Percentiles rank a stretch among this genome's conserved stretches.
Evolutionary conservation across 2,113 vertebrate genomes (phyloP).

Genomic region (Pogona vitticeps): DNA sequence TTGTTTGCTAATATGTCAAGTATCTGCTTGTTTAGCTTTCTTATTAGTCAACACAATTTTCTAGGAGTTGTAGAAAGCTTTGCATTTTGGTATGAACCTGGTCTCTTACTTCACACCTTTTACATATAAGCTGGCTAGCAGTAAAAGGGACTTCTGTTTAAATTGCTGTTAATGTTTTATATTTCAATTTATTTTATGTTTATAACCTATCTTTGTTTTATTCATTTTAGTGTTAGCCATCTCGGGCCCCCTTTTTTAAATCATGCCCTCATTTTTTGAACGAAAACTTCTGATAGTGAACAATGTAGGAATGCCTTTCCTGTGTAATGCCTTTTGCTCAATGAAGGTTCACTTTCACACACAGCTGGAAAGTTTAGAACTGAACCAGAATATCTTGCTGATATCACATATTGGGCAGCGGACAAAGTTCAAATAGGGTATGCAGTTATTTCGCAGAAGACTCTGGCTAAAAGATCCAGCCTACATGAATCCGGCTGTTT

Average conservation of each 20-base stretch:
- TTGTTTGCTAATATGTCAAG: background rate
- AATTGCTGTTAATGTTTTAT: background rate
- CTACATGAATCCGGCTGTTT: background rate
- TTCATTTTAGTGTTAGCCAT: background rate
- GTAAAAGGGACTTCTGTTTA: background rate
- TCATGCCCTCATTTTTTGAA: background rate
- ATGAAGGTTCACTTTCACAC: background rate
- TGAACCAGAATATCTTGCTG: background rate
- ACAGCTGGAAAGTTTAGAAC: background rate
- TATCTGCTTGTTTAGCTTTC: background rate
- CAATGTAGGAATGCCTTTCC: background rate
- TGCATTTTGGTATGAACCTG: too few species aligned
- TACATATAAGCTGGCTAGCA: background rate
- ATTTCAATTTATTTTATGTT: background rate
- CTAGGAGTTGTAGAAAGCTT: background rate
- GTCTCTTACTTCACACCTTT: too few species aligned
- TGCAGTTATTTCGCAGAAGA: background rate
- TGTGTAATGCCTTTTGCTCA: too few species aligned
- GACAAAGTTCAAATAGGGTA: background rate
- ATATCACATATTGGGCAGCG: background rate
- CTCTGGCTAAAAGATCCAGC: background rate
- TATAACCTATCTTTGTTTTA: background rate
- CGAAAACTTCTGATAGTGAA: too few species aligned
- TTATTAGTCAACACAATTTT: background rate
- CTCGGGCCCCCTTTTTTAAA: background rate